Evolutionary conservation across 2,113 vertebrate species (phyloP).

Genomic region (Pluvianellus socialis): DNA sequence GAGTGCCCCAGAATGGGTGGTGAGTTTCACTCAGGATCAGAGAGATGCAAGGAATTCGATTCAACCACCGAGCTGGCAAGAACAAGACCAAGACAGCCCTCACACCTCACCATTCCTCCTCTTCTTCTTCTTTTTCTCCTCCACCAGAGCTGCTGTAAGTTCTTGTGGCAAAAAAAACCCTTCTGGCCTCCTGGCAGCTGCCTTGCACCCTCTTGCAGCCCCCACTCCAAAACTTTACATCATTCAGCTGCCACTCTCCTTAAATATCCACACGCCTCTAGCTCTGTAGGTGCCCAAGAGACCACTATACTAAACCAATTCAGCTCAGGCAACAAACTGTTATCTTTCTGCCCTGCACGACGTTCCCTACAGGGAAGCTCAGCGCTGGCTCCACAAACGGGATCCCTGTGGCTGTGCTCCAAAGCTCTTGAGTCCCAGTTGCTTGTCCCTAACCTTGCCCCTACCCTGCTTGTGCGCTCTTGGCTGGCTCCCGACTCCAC

Average conservation of each 20-base stretch:
- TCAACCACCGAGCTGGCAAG: neutral
- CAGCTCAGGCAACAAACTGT: neutral
- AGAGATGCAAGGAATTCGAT: neutral
- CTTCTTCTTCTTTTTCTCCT: neutral
- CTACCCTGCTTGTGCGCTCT: neutral
- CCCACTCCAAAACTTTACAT: too few species aligned
- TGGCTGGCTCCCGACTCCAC: neutral
- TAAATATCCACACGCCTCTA: neutral
- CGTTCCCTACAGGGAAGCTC: neutral
- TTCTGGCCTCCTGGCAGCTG: neutral
- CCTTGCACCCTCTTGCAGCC: neutral
- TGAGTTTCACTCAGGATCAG: neutral
- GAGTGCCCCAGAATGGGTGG: neutral
- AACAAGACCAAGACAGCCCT: neutral
- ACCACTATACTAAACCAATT: neutral
- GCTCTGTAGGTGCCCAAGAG: neutral
- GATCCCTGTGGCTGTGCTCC: neutral
- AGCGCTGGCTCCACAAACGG: fast-evolving
- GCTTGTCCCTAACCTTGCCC: neutral
- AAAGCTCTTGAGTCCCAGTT: neutral
- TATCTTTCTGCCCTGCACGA: neutral
- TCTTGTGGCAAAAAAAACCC: neutral
- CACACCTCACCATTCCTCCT: neutral
- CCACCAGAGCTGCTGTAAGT: neutral
- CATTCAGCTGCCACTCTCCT: neutral